Conservation (phyloP, 2,113 vertebrate species). For the Vulpes lagopus region DNA sequence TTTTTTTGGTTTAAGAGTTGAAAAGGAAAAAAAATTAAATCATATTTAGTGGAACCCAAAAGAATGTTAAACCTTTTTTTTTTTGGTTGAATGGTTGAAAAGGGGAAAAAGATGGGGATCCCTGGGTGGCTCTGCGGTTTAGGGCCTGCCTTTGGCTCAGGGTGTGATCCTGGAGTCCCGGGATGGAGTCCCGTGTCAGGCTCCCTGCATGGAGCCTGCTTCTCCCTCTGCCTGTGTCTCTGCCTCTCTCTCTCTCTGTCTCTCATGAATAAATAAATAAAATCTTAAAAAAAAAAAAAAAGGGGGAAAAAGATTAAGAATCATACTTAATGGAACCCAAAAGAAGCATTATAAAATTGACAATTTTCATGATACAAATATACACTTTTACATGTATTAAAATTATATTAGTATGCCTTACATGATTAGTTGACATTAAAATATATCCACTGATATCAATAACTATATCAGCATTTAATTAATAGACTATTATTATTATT, state of each 20-base stretch:
- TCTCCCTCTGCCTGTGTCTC: too few species aligned
- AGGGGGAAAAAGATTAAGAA: background rate
- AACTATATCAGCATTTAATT: background rate
- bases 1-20: background rate
- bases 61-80: background rate
- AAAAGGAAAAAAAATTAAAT: background rate
- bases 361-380: background rate
- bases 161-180: too few species aligned
- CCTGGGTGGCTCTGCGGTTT: too few species aligned
- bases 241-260: too few species aligned
- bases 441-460: background rate
- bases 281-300: too few species aligned
- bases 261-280: too few species aligned
- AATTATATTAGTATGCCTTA: background rate
- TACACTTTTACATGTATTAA: background rate
- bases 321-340: background rate
- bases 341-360: constrained; percentile 46
- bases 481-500: background rate
- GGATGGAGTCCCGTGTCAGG: too few species aligned
- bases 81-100: too few species aligned
- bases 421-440: background rate
- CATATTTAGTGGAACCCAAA: background rate
- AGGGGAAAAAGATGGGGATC: too few species aligned
- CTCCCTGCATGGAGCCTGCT: too few species aligned
- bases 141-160: too few species aligned